A percentile compares a stretch with the other conserved stretches of the same genome.
phyloP scores from a whole-genome alignment of 2,797 vertebrate genomes.

The Protonibea diacanthus region DNA sequence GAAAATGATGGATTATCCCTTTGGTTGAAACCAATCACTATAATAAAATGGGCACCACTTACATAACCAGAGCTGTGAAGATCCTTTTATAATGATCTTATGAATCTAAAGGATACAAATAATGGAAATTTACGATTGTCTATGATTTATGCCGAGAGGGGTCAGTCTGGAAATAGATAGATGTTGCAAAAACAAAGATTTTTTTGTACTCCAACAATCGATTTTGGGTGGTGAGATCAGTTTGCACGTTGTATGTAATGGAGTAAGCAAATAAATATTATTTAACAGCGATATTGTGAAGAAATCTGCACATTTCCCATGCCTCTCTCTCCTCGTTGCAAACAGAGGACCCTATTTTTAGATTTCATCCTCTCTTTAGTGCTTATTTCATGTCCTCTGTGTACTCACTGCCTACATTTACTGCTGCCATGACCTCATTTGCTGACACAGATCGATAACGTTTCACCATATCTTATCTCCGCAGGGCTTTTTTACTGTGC shows the following conservation, averaged over 20 bases:
- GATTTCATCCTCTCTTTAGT: background rate
- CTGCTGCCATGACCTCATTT: slow-evolving; percentile 27
- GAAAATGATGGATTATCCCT: slow-evolving; percentile 37
- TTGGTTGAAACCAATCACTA: background rate
- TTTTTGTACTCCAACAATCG: background rate
- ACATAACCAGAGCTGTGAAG: slow-evolving; percentile 7
- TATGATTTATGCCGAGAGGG: background rate
- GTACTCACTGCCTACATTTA: slow-evolving; percentile 1
- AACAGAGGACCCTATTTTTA: background rate
- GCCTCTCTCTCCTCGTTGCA: background rate
- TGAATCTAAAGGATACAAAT: background rate
- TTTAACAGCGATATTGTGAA: background rate
- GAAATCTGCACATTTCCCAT: background rate
- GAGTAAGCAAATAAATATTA: background rate
- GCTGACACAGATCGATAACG: background rate
- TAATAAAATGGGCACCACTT: slow-evolving; percentile 5
- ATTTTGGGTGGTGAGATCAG: no score
- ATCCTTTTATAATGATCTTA: background rate
- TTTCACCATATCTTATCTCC: slow-evolving; percentile 42
- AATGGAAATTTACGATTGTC: background rate
- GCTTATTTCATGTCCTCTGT: background rate
- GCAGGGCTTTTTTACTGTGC: background rate
- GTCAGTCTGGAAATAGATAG: background rate
- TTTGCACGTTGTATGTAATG: background rate
- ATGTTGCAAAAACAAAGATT: background rate